Evolutionary conservation across 2,888 invertebrate genomes (phyloP), one percentile per base, ranked within the genome.

Genomic region (Torymus texanus): DNA sequence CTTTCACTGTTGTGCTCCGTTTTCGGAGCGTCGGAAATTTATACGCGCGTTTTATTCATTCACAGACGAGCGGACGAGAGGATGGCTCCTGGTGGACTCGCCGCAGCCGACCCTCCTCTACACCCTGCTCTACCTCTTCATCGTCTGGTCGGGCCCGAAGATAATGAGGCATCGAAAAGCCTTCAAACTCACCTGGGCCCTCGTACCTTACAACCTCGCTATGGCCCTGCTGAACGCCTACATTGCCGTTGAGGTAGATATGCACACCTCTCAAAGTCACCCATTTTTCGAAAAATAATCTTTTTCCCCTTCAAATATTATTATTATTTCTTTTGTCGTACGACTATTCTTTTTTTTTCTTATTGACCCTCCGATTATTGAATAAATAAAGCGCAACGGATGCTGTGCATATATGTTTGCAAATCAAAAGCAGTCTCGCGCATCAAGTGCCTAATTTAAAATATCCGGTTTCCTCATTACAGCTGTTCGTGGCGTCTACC

Each of bases 1-100:
- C 21, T 21, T 21, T 21, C 21, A 21, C 21, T 21, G 21, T 41
- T 41, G 1, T 8, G 1, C 29, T 29, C 29, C 29, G 29, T 29
- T 29, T 29, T 29, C 21, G 41, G 8, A 41, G 8, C 1, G 41
- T 41, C 8, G 41, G 41, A 41, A 41, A 41, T 41, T 41, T 4
- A 41, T 41, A 41, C 8, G 41, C 10, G 5, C 10, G 41, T 41
- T 5, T 41, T 41, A 8, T 41, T 8, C 8, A 41, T 41, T 41
- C 92, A 13, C 91, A 95, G 97, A 97, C 89, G 92, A 93, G 83
- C 92, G 97, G 87, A 96, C 97, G 53, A 94, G 93, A 92, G 95
- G 95, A 91, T 97, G 97, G 97, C 93, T 94, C 0, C 90, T 97
- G 85, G 97, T 97, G 76, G 95, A 95, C 85, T 96, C 97, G 0